Conservation (phyloP, 2,113 vertebrate genomes). For the Campylorhamphus procurvoides region DNA sequence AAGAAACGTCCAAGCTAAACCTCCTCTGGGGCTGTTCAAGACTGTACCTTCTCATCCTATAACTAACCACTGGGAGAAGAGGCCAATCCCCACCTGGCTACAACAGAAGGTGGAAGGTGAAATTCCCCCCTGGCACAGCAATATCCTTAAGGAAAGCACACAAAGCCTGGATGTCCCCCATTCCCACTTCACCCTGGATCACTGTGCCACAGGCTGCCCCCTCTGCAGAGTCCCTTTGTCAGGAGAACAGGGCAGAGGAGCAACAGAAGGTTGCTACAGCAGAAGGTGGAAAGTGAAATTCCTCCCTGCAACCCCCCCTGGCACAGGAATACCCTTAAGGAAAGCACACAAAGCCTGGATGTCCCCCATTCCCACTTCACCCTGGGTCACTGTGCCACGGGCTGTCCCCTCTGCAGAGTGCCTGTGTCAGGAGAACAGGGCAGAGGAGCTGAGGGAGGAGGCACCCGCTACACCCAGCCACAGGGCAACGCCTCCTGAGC, state of each 20-base stretch:
- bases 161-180: fast-evolving
- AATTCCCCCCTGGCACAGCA: neutral
- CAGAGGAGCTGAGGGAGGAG: neutral
- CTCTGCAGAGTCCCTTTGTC: neutral
- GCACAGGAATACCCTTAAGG: neutral
- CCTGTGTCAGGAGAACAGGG: neutral
- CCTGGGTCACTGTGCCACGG: neutral
- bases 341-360: fast-evolving
- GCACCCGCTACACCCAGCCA: neutral
- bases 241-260: neutral
- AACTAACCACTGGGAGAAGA: neutral
- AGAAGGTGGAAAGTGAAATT: neutral
- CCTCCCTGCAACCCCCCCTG: too few relatives aligned
- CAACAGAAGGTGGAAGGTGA: too few relatives aligned
- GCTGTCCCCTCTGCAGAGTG: neutral
- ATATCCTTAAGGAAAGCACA: neutral
- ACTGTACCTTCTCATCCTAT: neutral
- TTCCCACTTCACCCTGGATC: neutral
- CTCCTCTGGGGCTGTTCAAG: neutral
- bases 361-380: neutral
- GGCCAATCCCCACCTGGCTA: too few relatives aligned
- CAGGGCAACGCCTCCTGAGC: neutral
- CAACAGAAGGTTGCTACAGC: too few relatives aligned
- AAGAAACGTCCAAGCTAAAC: neutral
- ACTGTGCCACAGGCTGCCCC: neutral